Evolutionary conservation across 2,797 vertebrate species (phyloP).

Genomic region (Clamator glandarius): DNA sequence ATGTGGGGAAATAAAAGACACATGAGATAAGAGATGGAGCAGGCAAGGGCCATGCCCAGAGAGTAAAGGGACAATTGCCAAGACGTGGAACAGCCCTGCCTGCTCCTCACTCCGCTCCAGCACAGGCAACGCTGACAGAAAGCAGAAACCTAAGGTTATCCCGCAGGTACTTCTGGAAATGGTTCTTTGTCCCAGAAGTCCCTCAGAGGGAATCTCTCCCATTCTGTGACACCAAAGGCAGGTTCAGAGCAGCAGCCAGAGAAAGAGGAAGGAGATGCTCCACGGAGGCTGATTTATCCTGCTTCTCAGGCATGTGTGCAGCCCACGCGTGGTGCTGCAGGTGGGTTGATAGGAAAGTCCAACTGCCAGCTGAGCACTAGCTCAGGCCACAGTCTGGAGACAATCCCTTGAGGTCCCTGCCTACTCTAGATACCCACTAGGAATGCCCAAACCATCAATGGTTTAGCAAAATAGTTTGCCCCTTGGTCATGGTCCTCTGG

Average conservation of each 20-base stretch:
- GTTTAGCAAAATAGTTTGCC: not conserved
- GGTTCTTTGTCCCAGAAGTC: not conserved
- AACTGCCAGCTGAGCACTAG: not conserved
- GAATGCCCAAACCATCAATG: not conserved
- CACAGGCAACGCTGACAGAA: not conserved
- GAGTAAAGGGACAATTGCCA: not conserved
- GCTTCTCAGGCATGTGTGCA: not conserved
- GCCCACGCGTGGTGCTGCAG: not conserved
- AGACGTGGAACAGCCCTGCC: not conserved
- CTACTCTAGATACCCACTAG: not conserved
- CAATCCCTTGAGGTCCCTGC: not conserved
- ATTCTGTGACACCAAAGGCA: not conserved
- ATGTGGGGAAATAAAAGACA: conserved; percentile 1
- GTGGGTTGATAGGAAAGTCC: not conserved
- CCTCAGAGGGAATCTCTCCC: not conserved
- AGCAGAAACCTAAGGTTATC: not conserved
- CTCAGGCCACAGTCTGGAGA: not conserved
- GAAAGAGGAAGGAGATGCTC: not conserved
- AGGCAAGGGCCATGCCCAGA: not conserved
- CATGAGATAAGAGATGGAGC: conserved; percentile 15
- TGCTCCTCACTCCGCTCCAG: not conserved
- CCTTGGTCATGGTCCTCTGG: not conserved
- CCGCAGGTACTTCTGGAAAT: not conserved
- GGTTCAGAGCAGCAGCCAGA: not conserved
- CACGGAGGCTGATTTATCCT: not conserved